A percentile compares a stretch with the other conserved stretches of the same genome.
These are phyloP conservation scores for Crossocerus cetratus DNA, from an alignment of 2,888 invertebrate genomes.

Conservation along the genomic window DNA sequence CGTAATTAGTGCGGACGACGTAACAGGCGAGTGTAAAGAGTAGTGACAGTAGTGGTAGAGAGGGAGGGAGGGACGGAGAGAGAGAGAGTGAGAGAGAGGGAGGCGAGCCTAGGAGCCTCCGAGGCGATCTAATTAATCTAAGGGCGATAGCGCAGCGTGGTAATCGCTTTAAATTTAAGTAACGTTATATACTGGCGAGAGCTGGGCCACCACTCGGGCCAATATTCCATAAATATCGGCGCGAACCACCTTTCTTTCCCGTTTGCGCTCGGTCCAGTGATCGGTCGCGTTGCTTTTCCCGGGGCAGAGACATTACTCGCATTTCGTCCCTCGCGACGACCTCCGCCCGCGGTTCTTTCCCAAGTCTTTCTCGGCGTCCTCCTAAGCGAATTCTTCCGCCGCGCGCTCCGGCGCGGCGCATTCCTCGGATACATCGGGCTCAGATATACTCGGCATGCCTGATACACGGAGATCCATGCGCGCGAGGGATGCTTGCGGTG, in stretches of 20 bases:
- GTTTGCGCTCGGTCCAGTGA: constrained; percentile 18
- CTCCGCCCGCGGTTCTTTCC: constrained; percentile 1
- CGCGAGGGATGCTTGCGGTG: no score
- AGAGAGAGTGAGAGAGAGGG: constrained; percentile 42
- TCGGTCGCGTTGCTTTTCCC: constrained; percentile 28
- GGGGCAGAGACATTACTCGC: constrained; percentile 28
- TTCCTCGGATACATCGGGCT: no score
- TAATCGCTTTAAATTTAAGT: constrained; percentile 54
- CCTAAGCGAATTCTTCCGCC: no score
- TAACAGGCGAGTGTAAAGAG: constrained; percentile 39
- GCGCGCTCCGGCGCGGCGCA: no score
- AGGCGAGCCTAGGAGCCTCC: constrained; percentile 40
- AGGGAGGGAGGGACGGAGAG: constrained; percentile 25
- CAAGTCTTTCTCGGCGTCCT: constrained; percentile 1
- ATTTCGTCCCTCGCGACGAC: constrained; percentile 24
- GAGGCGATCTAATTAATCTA: constrained; percentile 39
- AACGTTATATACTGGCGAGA: constrained; percentile 72
- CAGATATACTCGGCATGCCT: no score
- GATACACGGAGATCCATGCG: no score
- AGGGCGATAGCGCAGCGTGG: constrained; percentile 35
- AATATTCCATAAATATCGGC: constrained; percentile 77
- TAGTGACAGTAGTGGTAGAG: constrained; percentile 22
- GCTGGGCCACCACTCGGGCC: constrained; percentile 73
- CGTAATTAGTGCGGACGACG: constrained; percentile 13
- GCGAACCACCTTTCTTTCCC: constrained; percentile 42